phyloP scores from a whole-genome alignment of 2,797 vertebrate species.

The Trichosurus vulpecula region DNA sequence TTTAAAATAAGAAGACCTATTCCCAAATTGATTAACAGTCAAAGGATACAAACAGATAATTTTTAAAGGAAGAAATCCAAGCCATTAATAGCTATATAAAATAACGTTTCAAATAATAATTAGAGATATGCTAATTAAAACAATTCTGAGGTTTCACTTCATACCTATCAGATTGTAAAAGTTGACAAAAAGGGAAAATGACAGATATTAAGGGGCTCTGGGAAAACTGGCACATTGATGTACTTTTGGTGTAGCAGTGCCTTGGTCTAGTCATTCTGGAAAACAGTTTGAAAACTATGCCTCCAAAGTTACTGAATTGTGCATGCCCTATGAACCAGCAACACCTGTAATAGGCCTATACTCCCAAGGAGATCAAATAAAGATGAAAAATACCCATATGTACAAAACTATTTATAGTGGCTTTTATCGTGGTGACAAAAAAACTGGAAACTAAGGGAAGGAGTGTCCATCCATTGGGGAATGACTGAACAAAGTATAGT shows the following conservation, averaged over 20 bases:
- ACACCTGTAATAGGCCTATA: not conserved
- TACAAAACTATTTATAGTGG: not conserved
- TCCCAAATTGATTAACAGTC: not conserved
- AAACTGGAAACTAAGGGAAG: not conserved
- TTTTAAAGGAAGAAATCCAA: not conserved
- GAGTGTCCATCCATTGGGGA: not conserved
- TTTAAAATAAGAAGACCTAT: not conserved
- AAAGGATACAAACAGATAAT: not conserved
- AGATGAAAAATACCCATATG: not conserved
- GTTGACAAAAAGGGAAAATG: not conserved
- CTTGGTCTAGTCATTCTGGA: not conserved
- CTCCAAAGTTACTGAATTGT: not conserved
- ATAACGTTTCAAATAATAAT: not conserved
- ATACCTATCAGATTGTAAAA: not conserved
- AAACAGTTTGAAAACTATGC: not conserved
- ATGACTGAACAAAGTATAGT: not conserved
- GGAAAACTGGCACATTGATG: not conserved
- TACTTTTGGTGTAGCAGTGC: not conserved
- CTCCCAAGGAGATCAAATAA: not conserved
- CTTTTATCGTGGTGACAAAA: not conserved
- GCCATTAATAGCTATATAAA: not conserved
- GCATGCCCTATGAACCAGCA: not conserved
- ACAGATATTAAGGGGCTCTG: not conserved
- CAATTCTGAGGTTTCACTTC: not conserved
- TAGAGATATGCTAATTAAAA: not conserved